A percentile compares a stretch with the other conserved stretches of the same genome.
These are phyloP conservation scores for Eubasilissa regina DNA, from an alignment of 1,140 invertebrate species.

Conservation along the genomic window DNA sequence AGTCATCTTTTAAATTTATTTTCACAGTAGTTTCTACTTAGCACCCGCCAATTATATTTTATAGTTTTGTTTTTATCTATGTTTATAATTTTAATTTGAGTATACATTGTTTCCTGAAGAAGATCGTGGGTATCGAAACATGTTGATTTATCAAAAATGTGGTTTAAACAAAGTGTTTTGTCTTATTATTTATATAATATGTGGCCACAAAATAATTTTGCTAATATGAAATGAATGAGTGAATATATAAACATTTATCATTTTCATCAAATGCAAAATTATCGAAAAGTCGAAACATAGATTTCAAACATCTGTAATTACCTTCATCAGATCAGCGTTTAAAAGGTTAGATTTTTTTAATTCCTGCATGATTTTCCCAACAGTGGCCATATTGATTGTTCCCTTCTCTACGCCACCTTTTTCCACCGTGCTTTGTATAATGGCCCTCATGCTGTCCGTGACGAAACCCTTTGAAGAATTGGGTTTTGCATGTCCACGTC, in stretches of 20 bases:
- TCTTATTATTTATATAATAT: too few species aligned
- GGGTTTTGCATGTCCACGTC: not conserved
- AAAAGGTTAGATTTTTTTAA: conserved; percentile 42
- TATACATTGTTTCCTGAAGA: too few species aligned
- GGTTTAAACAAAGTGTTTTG: too few species aligned
- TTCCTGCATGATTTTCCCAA: conserved; percentile 51
- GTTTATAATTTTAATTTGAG: too few species aligned
- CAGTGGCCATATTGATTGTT: conserved; percentile 42
- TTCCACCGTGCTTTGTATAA: conserved; percentile 31
- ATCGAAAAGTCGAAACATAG: not conserved
- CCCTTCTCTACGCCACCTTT: conserved; percentile 43
- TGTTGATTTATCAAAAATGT: too few species aligned
- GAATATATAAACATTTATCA: conserved; percentile 5
- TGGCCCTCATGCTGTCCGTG: conserved; percentile 19
- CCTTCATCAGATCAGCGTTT: conserved; percentile 7
- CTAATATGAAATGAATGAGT: too few species aligned
- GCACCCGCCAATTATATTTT: too few species aligned
- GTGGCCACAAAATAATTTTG: too few species aligned
- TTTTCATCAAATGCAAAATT: not conserved
- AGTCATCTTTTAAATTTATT: too few species aligned
- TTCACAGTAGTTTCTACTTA: too few species aligned
- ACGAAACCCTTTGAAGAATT: conserved; percentile 7
- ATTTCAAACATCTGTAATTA: not conserved
- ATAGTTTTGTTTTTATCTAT: too few species aligned
- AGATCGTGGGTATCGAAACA: too few species aligned